Conservation (phyloP, 1,140 invertebrate species). For the Ceratina australensis region DNA sequence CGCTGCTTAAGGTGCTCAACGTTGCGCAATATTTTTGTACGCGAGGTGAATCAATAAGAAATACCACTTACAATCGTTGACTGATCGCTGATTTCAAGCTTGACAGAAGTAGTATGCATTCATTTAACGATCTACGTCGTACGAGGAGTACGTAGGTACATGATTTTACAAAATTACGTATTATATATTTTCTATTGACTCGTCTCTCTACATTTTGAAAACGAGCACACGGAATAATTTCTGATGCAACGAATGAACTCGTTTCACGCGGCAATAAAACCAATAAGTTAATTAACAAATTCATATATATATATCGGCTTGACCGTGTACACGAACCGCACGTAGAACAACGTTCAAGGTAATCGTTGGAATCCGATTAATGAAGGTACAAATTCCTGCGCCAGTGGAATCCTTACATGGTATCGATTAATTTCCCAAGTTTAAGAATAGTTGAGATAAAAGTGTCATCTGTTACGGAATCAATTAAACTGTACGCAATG, state of each 20-base stretch:
- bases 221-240: not conserved
- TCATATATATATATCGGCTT: not conserved
- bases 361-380: constrained; percentile 42
- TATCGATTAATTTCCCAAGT: not conserved
- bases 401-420: constrained; percentile 28
- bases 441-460: not conserved
- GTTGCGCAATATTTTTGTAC: no score
- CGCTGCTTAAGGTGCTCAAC: not conserved
- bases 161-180: no score
- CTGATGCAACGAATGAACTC: not conserved
- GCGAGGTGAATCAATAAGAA: no score
- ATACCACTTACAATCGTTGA: no score
- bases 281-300: constrained; percentile 20
- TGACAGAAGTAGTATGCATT: no score
- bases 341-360: constrained; percentile 31
- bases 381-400: constrained; percentile 34
- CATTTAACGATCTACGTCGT: no score
- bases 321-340: not conserved
- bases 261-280: not conserved
- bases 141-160: no score
- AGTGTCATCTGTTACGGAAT: not conserved
- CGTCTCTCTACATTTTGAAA: no score
- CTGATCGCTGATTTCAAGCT: no score
- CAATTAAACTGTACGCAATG: not conserved
- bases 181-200: no score